Evolutionary conservation across 2,888 invertebrate genomes (phyloP).

Genomic region (Microctonus aethiopoides): DNA sequence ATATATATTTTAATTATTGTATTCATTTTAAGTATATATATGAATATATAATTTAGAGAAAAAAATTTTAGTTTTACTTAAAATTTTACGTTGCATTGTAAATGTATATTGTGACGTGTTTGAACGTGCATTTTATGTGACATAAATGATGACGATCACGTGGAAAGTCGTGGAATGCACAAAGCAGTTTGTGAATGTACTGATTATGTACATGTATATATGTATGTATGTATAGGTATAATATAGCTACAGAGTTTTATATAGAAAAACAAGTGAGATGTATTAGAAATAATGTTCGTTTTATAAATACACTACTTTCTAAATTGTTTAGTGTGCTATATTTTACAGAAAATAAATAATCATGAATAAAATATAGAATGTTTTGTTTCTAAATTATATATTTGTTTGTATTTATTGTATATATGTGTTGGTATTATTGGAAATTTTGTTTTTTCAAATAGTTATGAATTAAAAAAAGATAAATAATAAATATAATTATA

Average conservation of each 20-base stretch:
- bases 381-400: no score
- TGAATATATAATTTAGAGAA: no score
- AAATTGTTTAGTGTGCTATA: constrained; percentile 13
- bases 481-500: no score
- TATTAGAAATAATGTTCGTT: no score
- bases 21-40: no score
- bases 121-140: neutral
- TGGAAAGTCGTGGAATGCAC: constrained; percentile 34
- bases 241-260: neutral
- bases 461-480: no score
- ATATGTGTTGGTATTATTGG: no score
- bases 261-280: neutral
- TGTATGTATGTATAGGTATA: constrained; percentile 8
- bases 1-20: no score
- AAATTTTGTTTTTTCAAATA: no score
- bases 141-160: constrained; percentile 29
- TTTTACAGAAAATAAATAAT: constrained; percentile 5
- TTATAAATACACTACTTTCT: constrained; percentile 26
- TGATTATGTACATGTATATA: neutral
- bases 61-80: no score
- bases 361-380: neutral
- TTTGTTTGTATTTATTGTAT: no score
- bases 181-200: neutral
- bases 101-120: no score
- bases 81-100: neutral